Base-by-base conservation (phyloP, 2,888 invertebrate genomes). In the Xestia ashworthii region DNA sequence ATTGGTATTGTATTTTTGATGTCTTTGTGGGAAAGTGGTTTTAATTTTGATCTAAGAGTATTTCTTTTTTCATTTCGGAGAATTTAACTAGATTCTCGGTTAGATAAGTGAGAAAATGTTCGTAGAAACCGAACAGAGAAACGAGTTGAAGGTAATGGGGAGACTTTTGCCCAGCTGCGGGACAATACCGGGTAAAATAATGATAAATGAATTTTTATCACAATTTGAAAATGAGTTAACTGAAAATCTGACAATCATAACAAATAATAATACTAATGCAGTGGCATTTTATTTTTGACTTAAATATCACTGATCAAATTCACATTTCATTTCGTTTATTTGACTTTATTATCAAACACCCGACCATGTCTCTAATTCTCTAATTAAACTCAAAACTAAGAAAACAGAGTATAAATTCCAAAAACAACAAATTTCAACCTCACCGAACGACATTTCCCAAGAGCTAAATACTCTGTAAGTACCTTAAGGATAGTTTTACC, bases 1-100 rank as follows among this genome's bases (percentile, higher is more conserved):
- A 85, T 89, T 87, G 80, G 75, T 74, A 76, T 85, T 85, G 67
- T 80, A 66, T 74, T 84, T 81, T 79, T 74, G 69, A 69, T 60
- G 74, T 69, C 65, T 16, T 44, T 46, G 22, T 65, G 19, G 16
- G 16, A 73, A 48, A 72, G 64, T 77, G 72, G 62, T 71, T 74
- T 64, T 71, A 25, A 71, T 78, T 46, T 66, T 46, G 50, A 60
- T 58, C 5, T 48, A 5, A 46, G 41, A 68, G 41, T 46, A n/a
- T 53, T 67, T 62, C 0, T 71, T 46, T 58, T 32, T 58, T 25
- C 8, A 41, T 60, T 60, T 58, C 12, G 32, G 2, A 38, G 5
- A 50, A 32, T 65, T n/a, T 3, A n/a, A 16, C 50, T 14, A 44
- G 22, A 68, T 71, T 79, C 71, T 44, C 14, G 44, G n/a, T 83